Base-by-base conservation (phyloP, 2,888 invertebrate species). In the Cheilosia variabilis region DNA sequence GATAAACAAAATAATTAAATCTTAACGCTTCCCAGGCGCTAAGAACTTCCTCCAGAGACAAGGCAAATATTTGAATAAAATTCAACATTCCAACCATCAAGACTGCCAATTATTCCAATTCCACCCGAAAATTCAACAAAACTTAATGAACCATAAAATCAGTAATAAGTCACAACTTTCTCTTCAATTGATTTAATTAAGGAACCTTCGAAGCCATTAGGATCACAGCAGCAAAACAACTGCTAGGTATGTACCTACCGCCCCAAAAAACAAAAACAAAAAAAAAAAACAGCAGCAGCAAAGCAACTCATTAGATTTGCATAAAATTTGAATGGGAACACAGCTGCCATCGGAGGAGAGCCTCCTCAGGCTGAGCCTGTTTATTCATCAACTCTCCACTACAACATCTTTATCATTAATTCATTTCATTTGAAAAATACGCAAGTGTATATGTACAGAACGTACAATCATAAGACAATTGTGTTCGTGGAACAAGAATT, bases 81-180 rank as follows among this genome's bases (percentile, higher is more conserved):
- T 47, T 62, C 53, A 62, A 62, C 52, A 77, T 55, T 65, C 71
- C 58, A 50, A 57, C 78, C 79, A 50, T 80, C 60, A 80, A 75
- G 24, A 55, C 34, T 53, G 34, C 55, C 55, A 76, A 86, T 80
- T 86, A 80, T 71, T 76, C 62, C 52, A 63, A 66, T 86, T 76
- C 66, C 65, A 45, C 22, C 52, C 13, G 37, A 52, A 66, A 71
- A 71, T 75, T 86, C 66, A 60, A 62, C 80, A 72, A 41, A 66
- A 77, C 76, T 86, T 86, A 86, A 86, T 86, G 86, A 86, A 86
- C 71, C 86, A 86, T 77, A 81, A 80, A 86, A 81, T 86, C 81
- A 86, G 76, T 81, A 86, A 81, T 81, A 81, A 86, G 86, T 86
- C 77, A 81, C 66, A 86, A 86, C 76, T 86, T 86, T 76, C 80